Evolutionary conservation across 2,113 vertebrate genomes (phyloP), one percentile per base, ranked within the genome.

Genomic region (Clupea harengus): DNA sequence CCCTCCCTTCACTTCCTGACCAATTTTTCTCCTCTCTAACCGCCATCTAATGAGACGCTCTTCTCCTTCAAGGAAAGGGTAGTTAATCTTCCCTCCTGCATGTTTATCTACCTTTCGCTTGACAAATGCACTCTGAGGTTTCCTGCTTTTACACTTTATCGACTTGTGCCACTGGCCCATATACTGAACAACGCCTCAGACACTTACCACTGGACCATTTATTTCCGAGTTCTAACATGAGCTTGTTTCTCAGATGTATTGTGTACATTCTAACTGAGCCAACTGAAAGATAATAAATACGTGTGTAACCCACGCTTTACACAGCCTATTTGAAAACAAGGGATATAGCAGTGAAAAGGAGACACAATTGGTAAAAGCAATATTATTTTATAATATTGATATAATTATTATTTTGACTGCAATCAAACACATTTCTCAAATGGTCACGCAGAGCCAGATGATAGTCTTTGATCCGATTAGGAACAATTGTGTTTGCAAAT

Each of bases 11-110:
- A 11, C 28, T 17, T 20, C 54, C 6, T 20, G 18, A 9, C 82
- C 67, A 88, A 89, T 89, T 89, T 82, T 89, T 87, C 88, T 57
- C 89, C 86, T 89, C 84, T 49, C 28, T 46, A 82, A 50, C 28
- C 78, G 50, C 18, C 49, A 67, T 85, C 83, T 85, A 89, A 88
- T 75, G n/a, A 83, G 39, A 20, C 28, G 52, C 85, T 87, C 20
- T 78, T 67, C 75, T 25, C 64, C 64, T 84, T 72, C 45, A 45
- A 72, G 85, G 52, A 49, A 82, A 85, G 80, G 17, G 32, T 83
- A 32, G 32, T 46, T 44, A 44, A 54, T 85, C 45, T 32, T 28
- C 81, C 45, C 44, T 4, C 2, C 25, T 8, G 17, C 49, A 54
- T 46, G 72, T 39, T 39, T 54, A 39, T 83, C 45, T 9, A 20